Conservation (phyloP, 2,888 invertebrate genomes). For the Tolmerus cingulatus region DNA sequence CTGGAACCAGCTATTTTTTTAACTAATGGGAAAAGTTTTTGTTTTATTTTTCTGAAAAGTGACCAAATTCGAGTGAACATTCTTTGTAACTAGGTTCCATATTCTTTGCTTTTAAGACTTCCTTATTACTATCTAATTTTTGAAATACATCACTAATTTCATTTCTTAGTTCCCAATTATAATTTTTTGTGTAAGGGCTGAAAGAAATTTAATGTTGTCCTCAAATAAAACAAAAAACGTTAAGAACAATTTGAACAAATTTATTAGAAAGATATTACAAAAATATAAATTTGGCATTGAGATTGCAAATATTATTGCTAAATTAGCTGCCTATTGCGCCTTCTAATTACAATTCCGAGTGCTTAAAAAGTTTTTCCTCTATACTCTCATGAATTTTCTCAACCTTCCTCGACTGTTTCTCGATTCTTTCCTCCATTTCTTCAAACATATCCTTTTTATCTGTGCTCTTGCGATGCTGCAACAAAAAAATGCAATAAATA, state of each 20-base stretch:
- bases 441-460: conserved; percentile 72
- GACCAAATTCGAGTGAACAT: too few species aligned
- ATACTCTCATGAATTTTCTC: conserved; percentile 84
- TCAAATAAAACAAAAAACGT: background rate
- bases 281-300: background rate
- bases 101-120: too few species aligned
- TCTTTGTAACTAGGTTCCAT: too few species aligned
- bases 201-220: too few species aligned
- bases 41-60: too few species aligned
- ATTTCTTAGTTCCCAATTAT: too few species aligned
- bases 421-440: conserved; percentile 78
- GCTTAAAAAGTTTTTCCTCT: conserved; percentile 79
- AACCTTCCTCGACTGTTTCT: conserved; percentile 84
- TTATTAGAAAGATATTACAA: background rate
- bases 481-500: background rate
- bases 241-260: background rate
- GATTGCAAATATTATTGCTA: background rate
- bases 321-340: background rate
- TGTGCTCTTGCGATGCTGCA: conserved; percentile 67
- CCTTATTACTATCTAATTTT: too few species aligned
- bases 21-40: too few species aligned
- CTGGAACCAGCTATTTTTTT: too few species aligned
- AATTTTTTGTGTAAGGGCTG: too few species aligned
- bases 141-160: too few species aligned
- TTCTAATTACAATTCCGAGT: conserved; percentile 75